phyloP scores from a whole-genome alignment of 1,140 invertebrate genomes.

The Arion vulgaris region DNA sequence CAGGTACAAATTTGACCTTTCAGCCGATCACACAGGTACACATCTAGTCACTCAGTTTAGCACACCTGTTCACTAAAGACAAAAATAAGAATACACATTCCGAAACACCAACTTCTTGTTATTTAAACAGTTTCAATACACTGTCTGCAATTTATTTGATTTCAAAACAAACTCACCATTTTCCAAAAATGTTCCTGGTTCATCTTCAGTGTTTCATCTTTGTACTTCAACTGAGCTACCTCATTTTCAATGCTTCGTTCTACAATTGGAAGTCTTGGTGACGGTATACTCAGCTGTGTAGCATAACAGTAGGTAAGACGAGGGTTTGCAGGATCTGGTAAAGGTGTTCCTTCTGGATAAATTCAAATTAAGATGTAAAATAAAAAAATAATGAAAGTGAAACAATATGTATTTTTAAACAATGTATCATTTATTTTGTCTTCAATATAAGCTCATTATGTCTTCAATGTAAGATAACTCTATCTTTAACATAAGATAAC shows the following conservation, averaged over 20 bases:
- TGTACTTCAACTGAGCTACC: conserved; percentile 87
- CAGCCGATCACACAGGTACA: no score
- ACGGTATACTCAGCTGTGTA: conserved; percentile 89
- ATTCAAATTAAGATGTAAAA: neutral
- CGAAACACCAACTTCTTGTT: no score
- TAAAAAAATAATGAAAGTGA: neutral
- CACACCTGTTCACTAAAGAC: no score
- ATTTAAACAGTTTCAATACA: no score
- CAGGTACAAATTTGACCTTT: no score
- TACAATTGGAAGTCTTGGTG: conserved; percentile 86
- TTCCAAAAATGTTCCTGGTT: conserved; percentile 92
- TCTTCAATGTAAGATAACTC: no score
- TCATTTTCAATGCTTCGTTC: conserved; percentile 87
- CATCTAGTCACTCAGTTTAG: no score
- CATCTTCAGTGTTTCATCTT: conserved; percentile 87
- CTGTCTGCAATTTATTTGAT: no score
- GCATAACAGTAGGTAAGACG: conserved; percentile 96
- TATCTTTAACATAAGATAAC: no score
- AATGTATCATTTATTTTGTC: no score
- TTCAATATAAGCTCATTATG: no score
- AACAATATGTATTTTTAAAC: neutral
- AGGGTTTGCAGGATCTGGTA: conserved; percentile 68
- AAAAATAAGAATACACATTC: no score
- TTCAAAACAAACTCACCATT: conserved; percentile 76
- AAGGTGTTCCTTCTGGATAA: conserved; percentile 48